Conservation (phyloP, 2,888 invertebrate genomes). For the Pinctada fucata region DNA sequence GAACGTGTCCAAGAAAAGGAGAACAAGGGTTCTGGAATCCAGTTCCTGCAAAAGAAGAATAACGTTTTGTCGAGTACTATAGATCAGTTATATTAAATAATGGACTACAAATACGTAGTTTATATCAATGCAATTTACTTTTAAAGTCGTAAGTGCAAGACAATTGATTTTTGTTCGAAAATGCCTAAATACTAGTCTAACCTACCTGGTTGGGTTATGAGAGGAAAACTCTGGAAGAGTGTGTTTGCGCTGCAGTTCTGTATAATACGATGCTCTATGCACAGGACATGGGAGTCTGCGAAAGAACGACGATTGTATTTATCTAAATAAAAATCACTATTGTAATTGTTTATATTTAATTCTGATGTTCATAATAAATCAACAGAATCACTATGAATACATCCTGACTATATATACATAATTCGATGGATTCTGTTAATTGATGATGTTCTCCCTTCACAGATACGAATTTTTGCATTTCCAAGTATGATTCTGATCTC, state of each 20-base stretch:
- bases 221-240: slow-evolving; percentile 39
- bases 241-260: slow-evolving; percentile 39
- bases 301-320: background rate
- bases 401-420: background rate
- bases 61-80: background rate
- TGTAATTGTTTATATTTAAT: background rate
- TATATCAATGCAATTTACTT: no score
- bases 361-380: background rate
- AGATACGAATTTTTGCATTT: no score
- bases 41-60: slow-evolving; percentile 5
- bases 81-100: background rate
- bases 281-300: slow-evolving; percentile 44
- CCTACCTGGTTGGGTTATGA: slow-evolving; percentile 33
- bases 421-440: no score
- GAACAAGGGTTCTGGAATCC: slow-evolving; percentile 29
- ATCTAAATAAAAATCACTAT: background rate
- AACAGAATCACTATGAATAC: background rate
- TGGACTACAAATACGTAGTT: background rate
- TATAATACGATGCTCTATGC: slow-evolving; percentile 42
- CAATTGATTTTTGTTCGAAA: no score
- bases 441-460: no score
- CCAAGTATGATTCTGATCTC: background rate
- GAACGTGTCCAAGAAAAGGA: slow-evolving; percentile 8
- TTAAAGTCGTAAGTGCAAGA: no score
- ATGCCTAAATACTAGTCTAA: background rate